phyloP scores from a whole-genome alignment of 1,140 invertebrate genomes.

The Drosophila setifemur region DNA sequence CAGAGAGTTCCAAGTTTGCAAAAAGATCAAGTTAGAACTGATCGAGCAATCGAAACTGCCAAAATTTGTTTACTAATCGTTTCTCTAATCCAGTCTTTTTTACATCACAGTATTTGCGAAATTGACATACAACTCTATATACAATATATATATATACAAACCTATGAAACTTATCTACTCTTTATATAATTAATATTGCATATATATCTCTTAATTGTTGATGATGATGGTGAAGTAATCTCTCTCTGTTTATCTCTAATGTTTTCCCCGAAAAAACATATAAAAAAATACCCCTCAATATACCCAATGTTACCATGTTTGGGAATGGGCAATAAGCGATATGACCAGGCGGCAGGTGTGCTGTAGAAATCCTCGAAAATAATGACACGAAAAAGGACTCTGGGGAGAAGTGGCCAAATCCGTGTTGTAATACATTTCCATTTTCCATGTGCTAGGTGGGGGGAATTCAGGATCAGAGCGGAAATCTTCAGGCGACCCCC shows the following conservation, averaged over 20 bases:
- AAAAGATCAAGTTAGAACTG: constrained; percentile 39
- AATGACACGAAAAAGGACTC: constrained; percentile 77
- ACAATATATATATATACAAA: constrained; percentile 30
- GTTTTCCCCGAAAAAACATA: constrained; percentile 68
- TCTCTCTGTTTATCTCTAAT: constrained; percentile 82
- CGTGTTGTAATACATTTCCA: constrained; percentile 83
- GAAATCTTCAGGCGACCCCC: constrained; percentile 8
- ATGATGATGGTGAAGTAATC: constrained; percentile 83
- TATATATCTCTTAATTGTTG: constrained; percentile 78
- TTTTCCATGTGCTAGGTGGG: constrained; percentile 58
- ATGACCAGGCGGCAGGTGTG: constrained; percentile 86
- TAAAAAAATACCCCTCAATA: constrained; percentile 18
- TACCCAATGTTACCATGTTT: constrained; percentile 75
- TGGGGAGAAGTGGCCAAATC: constrained; percentile 82
- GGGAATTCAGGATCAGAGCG: constrained; percentile 4
- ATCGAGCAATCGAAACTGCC: constrained; percentile 28
- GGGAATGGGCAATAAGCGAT: constrained; percentile 87
- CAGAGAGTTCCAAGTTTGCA: constrained; percentile 32
- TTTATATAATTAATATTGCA: constrained; percentile 51
- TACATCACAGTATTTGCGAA: constrained; percentile 70
- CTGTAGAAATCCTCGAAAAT: constrained; percentile 83
- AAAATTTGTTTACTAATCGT: constrained; percentile 77
- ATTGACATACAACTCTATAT: constrained; percentile 44
- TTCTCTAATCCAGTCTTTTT: constrained; percentile 77
- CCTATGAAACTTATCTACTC: constrained; percentile 47